phyloP scores from a whole-genome alignment of 2,113 vertebrate genomes.

The Speoplatyrhinus poulsoni region DNA sequence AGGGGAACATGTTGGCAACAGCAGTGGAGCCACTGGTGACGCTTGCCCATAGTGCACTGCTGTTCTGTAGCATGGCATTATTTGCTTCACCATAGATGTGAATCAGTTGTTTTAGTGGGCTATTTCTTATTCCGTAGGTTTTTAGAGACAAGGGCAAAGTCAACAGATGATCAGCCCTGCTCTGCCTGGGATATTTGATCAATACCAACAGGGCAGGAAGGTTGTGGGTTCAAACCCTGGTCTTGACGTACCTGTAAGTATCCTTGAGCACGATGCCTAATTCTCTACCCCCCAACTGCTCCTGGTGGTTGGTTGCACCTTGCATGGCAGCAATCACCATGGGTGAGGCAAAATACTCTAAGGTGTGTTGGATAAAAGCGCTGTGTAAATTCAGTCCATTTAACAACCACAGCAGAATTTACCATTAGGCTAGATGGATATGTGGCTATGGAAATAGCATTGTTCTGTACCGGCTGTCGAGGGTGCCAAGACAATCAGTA shows the following conservation, averaged over 20 bases:
- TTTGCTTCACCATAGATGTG: conserved; percentile 50
- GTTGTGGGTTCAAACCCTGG: too few relatives aligned
- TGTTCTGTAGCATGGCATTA: conserved; percentile 56
- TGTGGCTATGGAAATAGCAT: conserved; percentile 58
- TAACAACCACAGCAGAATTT: conserved; percentile 45
- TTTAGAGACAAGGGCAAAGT: conserved; percentile 28
- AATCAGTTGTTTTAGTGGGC: conserved; percentile 46
- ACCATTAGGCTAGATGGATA: conserved; percentile 50
- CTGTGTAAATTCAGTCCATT: too few relatives aligned
- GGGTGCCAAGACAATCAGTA: conserved; percentile 70
- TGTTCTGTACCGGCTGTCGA: conserved; percentile 41
- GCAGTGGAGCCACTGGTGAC: conserved; percentile 19
- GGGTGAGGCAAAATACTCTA: too few relatives aligned
- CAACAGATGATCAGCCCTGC: conserved; percentile 53
- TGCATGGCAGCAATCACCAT: too few relatives aligned
- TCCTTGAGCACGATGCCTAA: too few relatives aligned
- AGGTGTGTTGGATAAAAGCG: too few relatives aligned
- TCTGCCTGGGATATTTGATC: conserved; percentile 54
- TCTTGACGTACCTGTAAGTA: too few relatives aligned
- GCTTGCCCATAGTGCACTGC: conserved; percentile 28
- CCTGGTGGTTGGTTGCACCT: background rate
- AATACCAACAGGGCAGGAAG: conserved; percentile 42
- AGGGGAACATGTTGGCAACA: conserved; percentile 44
- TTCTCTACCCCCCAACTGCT: background rate
- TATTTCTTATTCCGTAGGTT: conserved; percentile 27